A percentile compares a stretch with the other conserved stretches of the same genome.
Evolutionary conservation across 2,113 vertebrate species (phyloP).

Genomic region (Thinocorus orbignyianus): DNA sequence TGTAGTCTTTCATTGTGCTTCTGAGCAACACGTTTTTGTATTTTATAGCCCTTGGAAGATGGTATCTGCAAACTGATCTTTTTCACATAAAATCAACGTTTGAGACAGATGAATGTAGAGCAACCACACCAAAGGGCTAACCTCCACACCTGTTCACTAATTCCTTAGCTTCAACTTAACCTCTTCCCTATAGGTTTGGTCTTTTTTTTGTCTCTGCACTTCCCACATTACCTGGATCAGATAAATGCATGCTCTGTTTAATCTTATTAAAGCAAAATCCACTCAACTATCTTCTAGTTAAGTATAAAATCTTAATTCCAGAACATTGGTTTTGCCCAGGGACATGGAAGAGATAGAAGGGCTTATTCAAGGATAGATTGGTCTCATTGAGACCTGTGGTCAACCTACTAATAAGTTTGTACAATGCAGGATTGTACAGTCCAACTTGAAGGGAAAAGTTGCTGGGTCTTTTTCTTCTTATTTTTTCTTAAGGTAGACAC

Average conservation of each 20-base stretch:
- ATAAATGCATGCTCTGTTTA: constrained; percentile 54
- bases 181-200: neutral
- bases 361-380: neutral
- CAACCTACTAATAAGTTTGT: neutral
- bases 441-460: neutral
- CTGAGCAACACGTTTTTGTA: neutral
- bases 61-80: neutral
- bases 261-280: constrained; percentile 67
- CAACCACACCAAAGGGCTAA: neutral
- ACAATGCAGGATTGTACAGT: neutral
- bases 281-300: constrained; percentile 49
- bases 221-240: constrained; percentile 47
- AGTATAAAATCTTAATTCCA: constrained; percentile 57
- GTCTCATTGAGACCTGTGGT: neutral
- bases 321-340: constrained; percentile 46
- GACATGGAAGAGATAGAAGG: constrained; percentile 26
- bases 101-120: neutral
- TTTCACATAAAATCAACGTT: neutral
- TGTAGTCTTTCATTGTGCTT: neutral
- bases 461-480: neutral
- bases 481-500: neutral
- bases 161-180: neutral
- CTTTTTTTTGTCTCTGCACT: neutral
- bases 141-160: neutral
- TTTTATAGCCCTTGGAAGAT: constrained; percentile 8